Evolutionary conservation across 2,888 invertebrate species (phyloP), one percentile per base, ranked within the genome.

Genomic region (Xylota sylvarum): DNA sequence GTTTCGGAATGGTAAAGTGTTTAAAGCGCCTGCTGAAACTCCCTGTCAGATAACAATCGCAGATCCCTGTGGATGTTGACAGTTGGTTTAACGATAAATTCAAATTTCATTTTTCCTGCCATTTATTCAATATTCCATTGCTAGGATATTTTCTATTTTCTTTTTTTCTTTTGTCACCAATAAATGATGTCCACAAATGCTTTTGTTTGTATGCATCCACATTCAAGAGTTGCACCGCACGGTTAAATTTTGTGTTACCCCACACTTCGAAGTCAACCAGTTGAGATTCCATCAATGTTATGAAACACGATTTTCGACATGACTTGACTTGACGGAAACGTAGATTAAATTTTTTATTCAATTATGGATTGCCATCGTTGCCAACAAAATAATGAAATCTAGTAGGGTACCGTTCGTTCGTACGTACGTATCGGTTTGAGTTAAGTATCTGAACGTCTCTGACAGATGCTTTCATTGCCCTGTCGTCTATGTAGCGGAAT

Each of bases 281-380:
- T 17, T 3, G 43, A 32, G 27, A 55, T 64, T 43, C 23, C 23
- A 46, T 32, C 52, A 64, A 14, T 23, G 14, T 35, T 35, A 12
- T 35, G 23, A 64, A 55, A 64, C 40, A 55, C 17, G 64, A 74
- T 74, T 74, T 74, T 74, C 64, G 46, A n/a, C 64, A 55, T 52
- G 52, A 55, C 52, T 73, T 73, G 27, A 50, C 72, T 64, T 35
- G 43, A 64, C 52, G 37, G 52, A 43, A 55, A 32, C 64, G 64
- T 46, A 64, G 64, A 74, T 74, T 74, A 74, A 60, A 62, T 73
- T 73, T n/a, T 64, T 52, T 74, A 55, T 74, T 74, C 43, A 64
- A 74, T 74, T 74, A 74, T 35, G 52, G 48, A 74, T 46, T 35
- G 64, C 52, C 62, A 32, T 69, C 55, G 43, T 27, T 40, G 19